Base-by-base conservation (phyloP, 2,113 vertebrate species). In the Lepus europaeus region DNA sequence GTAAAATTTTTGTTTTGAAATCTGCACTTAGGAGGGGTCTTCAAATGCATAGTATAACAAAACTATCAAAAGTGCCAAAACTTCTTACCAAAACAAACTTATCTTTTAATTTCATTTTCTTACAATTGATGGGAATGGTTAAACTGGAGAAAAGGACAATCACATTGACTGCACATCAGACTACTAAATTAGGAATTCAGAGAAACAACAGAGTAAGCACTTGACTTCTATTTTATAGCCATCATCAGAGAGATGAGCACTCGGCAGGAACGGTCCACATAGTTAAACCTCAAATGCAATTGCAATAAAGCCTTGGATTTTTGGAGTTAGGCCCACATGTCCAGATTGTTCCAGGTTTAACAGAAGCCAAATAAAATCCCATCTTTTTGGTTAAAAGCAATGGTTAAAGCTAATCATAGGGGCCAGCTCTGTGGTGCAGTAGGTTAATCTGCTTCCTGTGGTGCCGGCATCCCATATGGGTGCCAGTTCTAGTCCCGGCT, bases 291-390 rank as follows among this genome's bases (percentile, higher is more conserved):
- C 88, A 90, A 89, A 90, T 87, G 74, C 29, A 87, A 56, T 0
- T 74, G 49, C 72, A 82, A 82, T 88, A 96, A 95, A 96, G 95
- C 19, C 36, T 66, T 61, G 22, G 29, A 45, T 96, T 91, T 91
- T 74, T 93, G 87, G 91, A 89, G 80, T 51, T 22, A 77, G 80
- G 83, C 61, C 89, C 61, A 61, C 12, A 66, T 45, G 80, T 91
- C 45, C 61, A 76, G 70, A 87, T 33, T 77, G 70, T 56, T 53
- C n/a, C 78, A 93, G 78, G 31, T 64, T 85, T 68, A 72, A 17
- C 2, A 88, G 45, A 31, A 81, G 88, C 31, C 27, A 29, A 3
- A 1, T 69, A 93, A 79, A 87, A 22, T 53, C 56, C 31, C n/a
- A 66, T 6, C 27, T 78, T 90, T 72, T 88, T 11, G 11, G 27